Percentiles rank a stretch among this genome's conserved stretches.
These are phyloP conservation scores for Apamea sordens DNA, from an alignment of 2,888 invertebrate genomes.

Conservation along the genomic window DNA sequence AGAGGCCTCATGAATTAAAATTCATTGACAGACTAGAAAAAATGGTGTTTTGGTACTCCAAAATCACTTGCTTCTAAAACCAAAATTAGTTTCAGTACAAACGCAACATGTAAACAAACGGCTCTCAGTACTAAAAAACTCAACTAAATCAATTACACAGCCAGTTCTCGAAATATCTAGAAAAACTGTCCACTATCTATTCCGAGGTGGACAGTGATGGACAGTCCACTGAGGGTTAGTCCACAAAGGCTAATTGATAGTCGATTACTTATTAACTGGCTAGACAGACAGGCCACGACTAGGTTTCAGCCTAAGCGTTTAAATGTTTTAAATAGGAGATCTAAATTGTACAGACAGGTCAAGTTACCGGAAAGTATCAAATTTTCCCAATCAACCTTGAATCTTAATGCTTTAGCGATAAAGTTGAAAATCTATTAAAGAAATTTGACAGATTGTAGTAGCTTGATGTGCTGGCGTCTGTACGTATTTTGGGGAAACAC, in stretches of 20 bases:
- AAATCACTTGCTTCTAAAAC: not conserved
- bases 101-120: not conserved
- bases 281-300: constrained; percentile 40
- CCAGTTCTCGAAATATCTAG: constrained; percentile 17
- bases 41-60: not conserved
- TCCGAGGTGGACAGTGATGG: constrained; percentile 34
- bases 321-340: constrained; percentile 24
- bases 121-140: not conserved
- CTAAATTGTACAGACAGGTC: constrained; percentile 10
- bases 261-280: constrained; percentile 54
- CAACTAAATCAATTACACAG: not conserved
- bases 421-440: too few relatives aligned
- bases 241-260: constrained; percentile 47
- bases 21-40: too few relatives aligned
- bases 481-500: constrained; percentile 12
- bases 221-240: constrained; percentile 35
- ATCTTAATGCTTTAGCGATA: too few relatives aligned
- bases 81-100: not conserved
- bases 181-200: constrained; percentile 33
- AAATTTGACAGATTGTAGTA: too few relatives aligned
- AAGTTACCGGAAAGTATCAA: too few relatives aligned
- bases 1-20: too few relatives aligned
- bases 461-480: too few relatives aligned
- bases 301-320: constrained; percentile 20
- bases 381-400: too few relatives aligned